A percentile compares a stretch with the other conserved stretches of the same genome.
phyloP scores from a whole-genome alignment of 2,113 vertebrate genomes.

The Antigone vipio region DNA sequence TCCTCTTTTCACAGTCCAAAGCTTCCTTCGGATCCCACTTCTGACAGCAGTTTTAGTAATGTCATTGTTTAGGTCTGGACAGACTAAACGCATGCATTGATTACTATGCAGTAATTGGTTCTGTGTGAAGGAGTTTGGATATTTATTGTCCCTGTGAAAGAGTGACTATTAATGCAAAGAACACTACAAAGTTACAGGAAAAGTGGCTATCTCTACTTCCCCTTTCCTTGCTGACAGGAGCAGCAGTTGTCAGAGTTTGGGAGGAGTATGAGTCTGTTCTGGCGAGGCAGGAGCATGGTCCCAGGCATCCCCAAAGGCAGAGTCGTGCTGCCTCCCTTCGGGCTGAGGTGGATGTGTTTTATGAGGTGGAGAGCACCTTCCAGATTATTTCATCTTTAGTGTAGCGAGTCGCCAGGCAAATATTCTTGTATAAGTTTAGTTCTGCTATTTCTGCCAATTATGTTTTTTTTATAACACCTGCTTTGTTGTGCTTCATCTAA shows the following conservation, averaged over 20 bases:
- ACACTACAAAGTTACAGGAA: neutral
- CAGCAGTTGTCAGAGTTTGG: neutral
- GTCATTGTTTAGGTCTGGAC: no score
- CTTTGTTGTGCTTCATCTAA: neutral
- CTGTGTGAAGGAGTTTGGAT: neutral
- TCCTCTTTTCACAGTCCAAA: no score
- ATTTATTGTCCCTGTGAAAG: neutral
- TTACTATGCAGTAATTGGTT: neutral
- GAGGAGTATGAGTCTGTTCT: neutral
- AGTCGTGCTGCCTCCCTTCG: neutral
- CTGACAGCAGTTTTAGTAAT: no score
- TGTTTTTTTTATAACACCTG: neutral
- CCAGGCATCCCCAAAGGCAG: neutral
- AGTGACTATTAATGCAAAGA: neutral
- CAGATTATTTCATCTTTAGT: neutral
- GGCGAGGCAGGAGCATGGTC: neutral
- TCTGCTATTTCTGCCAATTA: neutral
- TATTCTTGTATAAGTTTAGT: neutral
- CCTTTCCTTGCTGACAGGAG: neutral
- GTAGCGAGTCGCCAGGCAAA: neutral
- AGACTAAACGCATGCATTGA: no score
- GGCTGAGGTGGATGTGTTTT: neutral
- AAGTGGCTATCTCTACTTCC: neutral
- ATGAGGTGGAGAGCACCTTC: neutral
- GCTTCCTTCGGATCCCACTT: no score